Evolutionary conservation across 92 coral and sea anemone species (phyloP).

Genomic region (Metridium senile): DNA sequence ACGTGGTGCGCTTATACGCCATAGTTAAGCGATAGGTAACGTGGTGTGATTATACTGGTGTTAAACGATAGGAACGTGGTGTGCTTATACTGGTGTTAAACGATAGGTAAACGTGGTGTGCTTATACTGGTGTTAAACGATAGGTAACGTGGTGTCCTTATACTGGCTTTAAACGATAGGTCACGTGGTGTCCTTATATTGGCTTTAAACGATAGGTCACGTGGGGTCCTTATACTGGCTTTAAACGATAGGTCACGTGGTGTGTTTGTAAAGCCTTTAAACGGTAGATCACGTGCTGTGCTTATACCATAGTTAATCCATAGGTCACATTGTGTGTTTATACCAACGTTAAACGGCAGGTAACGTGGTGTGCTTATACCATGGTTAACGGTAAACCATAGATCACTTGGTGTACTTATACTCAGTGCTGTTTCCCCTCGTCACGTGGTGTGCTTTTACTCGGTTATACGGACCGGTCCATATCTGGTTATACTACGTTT

Average conservation of each 20-base stretch:
- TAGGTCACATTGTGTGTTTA: background rate
- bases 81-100: background rate
- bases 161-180: background rate
- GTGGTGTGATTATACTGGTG: background rate
- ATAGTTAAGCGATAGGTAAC: no score
- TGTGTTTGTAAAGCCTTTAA: background rate
- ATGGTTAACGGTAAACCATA: background rate
- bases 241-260: background rate
- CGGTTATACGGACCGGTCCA: slow-evolving; percentile 26
- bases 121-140: background rate
- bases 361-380: background rate
- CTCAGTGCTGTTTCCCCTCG: background rate
- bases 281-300: background rate
- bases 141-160: background rate
- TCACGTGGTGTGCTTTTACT: background rate
- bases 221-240: background rate
- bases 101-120: background rate
- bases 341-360: background rate
- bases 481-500: background rate
- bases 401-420: background rate
- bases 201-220: background rate
- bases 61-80: background rate
- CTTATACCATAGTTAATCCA: background rate
- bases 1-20: background rate
- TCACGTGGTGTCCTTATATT: background rate